These are phyloP conservation scores for Perodicticus potto DNA, from an alignment of 2,797 vertebrate species.

Conservation along the genomic window DNA sequence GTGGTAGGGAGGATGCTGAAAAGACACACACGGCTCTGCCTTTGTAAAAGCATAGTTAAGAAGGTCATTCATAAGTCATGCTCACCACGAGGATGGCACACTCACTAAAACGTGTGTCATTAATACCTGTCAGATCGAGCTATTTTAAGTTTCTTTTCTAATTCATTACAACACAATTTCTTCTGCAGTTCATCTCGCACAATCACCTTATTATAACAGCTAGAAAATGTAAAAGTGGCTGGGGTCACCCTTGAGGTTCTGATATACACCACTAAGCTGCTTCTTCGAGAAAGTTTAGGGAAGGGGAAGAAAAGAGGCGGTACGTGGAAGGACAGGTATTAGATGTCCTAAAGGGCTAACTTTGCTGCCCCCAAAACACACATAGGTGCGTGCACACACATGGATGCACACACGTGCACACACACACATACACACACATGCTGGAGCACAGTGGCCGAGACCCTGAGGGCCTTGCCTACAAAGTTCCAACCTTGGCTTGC, in stretches of 20 bases:
- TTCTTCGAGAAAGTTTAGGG: not conserved
- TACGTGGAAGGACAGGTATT: not conserved
- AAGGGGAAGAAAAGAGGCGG: not conserved
- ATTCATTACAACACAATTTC: not conserved
- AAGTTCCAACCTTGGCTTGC: not conserved
- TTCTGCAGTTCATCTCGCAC: conserved; percentile 11
- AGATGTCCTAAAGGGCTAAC: not conserved
- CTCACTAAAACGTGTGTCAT: not conserved
- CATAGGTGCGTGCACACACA: not conserved
- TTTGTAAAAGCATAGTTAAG: conserved; percentile 6
- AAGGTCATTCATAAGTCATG: not conserved
- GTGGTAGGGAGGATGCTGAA: not conserved
- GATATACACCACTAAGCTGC: not conserved
- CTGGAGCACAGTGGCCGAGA: not conserved
- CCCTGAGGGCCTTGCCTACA: not conserved
- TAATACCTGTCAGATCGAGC: conserved; percentile 6
- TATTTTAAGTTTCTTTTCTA: conserved; percentile 17
- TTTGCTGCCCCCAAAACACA: too few species aligned
- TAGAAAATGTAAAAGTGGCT: conserved; percentile 28
- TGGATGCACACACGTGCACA: too few species aligned
- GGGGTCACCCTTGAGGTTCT: not conserved
- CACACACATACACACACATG: too few species aligned
- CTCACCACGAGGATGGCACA: not conserved
- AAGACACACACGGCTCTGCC: not conserved
- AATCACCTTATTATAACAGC: conserved; percentile 35